Percentiles rank a stretch among this genome's conserved stretches.
Conservation (phyloP, 2,113 vertebrate genomes). For the Varanus komodoensis region DNA sequence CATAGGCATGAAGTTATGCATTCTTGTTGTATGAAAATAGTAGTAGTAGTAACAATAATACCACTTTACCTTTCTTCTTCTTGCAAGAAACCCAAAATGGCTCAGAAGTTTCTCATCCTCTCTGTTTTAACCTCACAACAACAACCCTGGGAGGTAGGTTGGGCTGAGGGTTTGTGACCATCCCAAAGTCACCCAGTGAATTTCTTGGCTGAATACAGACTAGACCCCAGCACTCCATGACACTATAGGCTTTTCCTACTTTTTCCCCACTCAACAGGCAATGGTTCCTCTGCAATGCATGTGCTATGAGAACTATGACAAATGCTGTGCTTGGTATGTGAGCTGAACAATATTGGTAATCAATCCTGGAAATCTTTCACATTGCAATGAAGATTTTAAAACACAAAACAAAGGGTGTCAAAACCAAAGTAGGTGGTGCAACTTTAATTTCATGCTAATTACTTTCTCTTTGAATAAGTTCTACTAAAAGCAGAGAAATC, state of each 20-base stretch:
- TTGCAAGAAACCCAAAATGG: too few relatives aligned
- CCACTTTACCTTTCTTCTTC: too few relatives aligned
- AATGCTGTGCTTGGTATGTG: neutral
- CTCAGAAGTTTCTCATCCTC: too few relatives aligned
- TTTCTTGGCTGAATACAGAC: too few relatives aligned
- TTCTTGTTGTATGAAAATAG: neutral
- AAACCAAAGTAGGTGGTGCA: constrained; percentile 35
- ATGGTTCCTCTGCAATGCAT: neutral
- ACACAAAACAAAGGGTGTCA: constrained; percentile 27
- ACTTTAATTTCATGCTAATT: constrained; percentile 48
- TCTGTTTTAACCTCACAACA: too few relatives aligned
- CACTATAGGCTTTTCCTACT: too few relatives aligned
- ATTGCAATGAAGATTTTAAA: constrained; percentile 57
- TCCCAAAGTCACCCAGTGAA: too few relatives aligned
- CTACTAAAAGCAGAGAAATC: constrained; percentile 43
- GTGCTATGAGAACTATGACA: constrained; percentile 22
- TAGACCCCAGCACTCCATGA: too few relatives aligned
- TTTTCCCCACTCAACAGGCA: constrained; percentile 1
- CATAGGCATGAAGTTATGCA: neutral
- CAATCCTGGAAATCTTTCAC: constrained; percentile 49
- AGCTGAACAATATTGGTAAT: constrained; percentile 15
- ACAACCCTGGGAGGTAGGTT: too few relatives aligned
- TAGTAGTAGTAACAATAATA: too few relatives aligned
- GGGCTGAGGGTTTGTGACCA: too few relatives aligned
- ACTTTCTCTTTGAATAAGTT: constrained; percentile 52